phyloP scores from a whole-genome alignment of 2,888 invertebrate species.

The Drosophila neoperkinsi region DNA sequence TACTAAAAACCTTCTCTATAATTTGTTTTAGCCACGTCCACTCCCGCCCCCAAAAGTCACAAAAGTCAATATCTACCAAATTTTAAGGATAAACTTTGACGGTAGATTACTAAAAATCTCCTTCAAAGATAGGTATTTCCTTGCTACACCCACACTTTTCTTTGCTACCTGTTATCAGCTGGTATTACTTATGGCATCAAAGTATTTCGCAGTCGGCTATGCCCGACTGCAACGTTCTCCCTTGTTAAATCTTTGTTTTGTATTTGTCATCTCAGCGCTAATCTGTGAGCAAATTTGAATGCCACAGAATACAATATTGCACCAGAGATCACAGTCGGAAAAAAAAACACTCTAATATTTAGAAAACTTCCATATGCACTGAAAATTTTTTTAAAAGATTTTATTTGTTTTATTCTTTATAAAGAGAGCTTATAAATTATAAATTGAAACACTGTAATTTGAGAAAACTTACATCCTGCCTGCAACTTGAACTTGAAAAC shows the following conservation, averaged over 20 bases:
- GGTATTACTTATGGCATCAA: background rate
- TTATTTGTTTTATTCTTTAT: background rate
- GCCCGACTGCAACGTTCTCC: background rate
- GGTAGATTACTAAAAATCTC: background rate
- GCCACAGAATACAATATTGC: background rate
- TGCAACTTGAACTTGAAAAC: background rate
- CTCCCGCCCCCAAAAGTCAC: background rate
- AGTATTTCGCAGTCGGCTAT: background rate
- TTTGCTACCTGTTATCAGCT: background rate
- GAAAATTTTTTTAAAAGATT: background rate
- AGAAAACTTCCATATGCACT: background rate
- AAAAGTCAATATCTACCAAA: background rate
- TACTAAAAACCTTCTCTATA: no score
- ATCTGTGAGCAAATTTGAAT: background rate
- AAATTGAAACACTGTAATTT: background rate
- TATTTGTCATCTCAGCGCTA: conserved; percentile 45
- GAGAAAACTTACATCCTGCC: background rate
- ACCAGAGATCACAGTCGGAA: background rate
- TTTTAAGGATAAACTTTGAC: background rate
- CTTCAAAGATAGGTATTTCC: background rate
- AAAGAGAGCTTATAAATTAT: background rate
- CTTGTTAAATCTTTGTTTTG: background rate
- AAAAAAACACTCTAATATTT: background rate
- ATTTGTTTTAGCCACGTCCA: no score
- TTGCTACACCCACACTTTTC: no score